Percentiles rank a stretch among this genome's conserved stretches.
Conservation (phyloP, 1,140 invertebrate genomes). For the Penaeus vannamei region DNA sequence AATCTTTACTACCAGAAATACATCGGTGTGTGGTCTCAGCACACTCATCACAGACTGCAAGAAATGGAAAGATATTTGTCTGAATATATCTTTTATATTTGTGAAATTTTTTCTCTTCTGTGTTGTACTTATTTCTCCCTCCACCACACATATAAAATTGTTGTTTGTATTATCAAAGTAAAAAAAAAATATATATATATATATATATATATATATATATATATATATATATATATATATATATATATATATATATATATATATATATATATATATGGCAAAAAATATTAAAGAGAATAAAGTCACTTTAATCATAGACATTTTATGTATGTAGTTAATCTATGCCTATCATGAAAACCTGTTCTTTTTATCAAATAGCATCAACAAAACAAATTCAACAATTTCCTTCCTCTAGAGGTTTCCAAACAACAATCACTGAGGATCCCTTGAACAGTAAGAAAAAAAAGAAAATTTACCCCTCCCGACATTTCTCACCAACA, state of each 20-base stretch:
- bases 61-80: background rate
- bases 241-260: conserved; percentile 1
- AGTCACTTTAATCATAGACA: too few relatives aligned
- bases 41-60: conserved; percentile 86
- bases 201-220: conserved; percentile 6
- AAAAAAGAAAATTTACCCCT: background rate
- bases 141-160: too few relatives aligned
- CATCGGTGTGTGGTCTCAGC: conserved; percentile 86
- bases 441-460: background rate
- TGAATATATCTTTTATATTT: conserved; percentile 42
- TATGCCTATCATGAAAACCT: too few relatives aligned
- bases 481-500: too few relatives aligned
- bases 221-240: conserved; percentile 32
- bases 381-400: too few relatives aligned
- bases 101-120: background rate
- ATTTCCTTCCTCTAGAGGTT: too few relatives aligned
- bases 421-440: too few relatives aligned
- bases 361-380: too few relatives aligned
- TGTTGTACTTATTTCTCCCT: too few relatives aligned
- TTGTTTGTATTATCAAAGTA: too few relatives aligned
- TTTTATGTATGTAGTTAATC: too few relatives aligned
- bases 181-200: conserved; percentile 21
- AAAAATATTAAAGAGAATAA: too few relatives aligned
- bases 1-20: conserved; percentile 90
- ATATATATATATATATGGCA: conserved; percentile 24